These are phyloP conservation scores for Phylloscopus collybita DNA, from an alignment of 2,797 vertebrate species.

Conservation along the genomic window DNA sequence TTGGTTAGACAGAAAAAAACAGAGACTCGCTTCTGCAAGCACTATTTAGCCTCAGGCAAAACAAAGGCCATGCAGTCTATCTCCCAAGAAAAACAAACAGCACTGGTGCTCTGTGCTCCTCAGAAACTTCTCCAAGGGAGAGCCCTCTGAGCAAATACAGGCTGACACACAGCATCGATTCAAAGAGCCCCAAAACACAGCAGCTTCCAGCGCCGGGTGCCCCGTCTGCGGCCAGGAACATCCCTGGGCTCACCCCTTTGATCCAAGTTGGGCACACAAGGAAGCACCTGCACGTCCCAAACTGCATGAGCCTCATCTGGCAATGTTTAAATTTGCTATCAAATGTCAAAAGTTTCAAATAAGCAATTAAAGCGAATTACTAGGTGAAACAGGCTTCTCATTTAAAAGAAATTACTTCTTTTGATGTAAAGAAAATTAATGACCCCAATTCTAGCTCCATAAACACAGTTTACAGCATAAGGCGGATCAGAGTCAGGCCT, in stretches of 20 bases:
- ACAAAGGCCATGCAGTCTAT: not conserved
- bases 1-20: not conserved
- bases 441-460: slow-evolving; percentile 56
- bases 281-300: slow-evolving; percentile 41
- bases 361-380: slow-evolving; percentile 65
- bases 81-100: slow-evolving; percentile 51
- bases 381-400: slow-evolving; percentile 60
- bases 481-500: slow-evolving; percentile 44
- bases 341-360: slow-evolving; percentile 64
- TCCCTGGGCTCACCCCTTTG: not conserved
- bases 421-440: slow-evolving; percentile 71
- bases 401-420: slow-evolving; percentile 61
- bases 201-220: not conserved
- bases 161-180: not conserved
- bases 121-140: not conserved
- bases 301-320: slow-evolving; percentile 29
- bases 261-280: slow-evolving; percentile 11
- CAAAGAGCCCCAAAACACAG: not conserved
- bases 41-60: not conserved
- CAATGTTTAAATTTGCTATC: slow-evolving; percentile 62
- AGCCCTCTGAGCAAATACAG: not conserved
- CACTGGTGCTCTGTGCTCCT: fast-evolving
- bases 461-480: slow-evolving; percentile 42
- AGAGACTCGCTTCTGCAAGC: not conserved
- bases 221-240: not conserved